Conservation (phyloP, 2,888 invertebrate genomes). For the Ganaspis brasiliensis region DNA sequence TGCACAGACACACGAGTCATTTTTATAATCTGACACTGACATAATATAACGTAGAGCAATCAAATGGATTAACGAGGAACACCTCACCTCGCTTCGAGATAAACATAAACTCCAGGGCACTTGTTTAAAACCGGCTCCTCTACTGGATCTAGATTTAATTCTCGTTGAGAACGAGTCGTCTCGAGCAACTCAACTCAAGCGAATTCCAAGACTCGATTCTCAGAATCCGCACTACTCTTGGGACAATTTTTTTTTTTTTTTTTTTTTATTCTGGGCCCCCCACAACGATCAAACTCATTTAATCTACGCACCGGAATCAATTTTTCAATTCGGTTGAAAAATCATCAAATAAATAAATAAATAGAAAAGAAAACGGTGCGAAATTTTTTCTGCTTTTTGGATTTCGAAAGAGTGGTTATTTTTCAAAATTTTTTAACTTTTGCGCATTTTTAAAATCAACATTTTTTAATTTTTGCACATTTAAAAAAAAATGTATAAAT, state of each 20-base stretch:
- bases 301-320: too few relatives aligned
- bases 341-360: too few relatives aligned
- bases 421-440: too few relatives aligned
- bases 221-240: neutral
- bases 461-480: too few relatives aligned
- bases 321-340: too few relatives aligned
- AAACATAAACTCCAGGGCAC: slow-evolving; percentile 52
- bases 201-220: slow-evolving; percentile 76
- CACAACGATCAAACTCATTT: neutral
- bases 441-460: too few relatives aligned
- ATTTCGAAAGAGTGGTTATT: too few relatives aligned
- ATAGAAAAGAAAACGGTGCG: too few relatives aligned
- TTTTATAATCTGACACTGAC: slow-evolving; percentile 35
- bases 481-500: too few relatives aligned
- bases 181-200: slow-evolving; percentile 73
- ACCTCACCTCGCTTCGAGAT: slow-evolving; percentile 38
- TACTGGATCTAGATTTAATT: slow-evolving; percentile 1
- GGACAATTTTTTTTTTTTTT: slow-evolving; percentile 28
- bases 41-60: neutral
- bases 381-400: too few relatives aligned
- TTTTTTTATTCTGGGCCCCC: neutral
- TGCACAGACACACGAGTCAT: neutral
- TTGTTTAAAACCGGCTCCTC: slow-evolving; percentile 70
- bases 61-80: slow-evolving; percentile 56
- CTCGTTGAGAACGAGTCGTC: slow-evolving; percentile 40